Evolutionary conservation across 2,888 invertebrate species (phyloP).

Genomic region (Dolichomitus sp.): DNA sequence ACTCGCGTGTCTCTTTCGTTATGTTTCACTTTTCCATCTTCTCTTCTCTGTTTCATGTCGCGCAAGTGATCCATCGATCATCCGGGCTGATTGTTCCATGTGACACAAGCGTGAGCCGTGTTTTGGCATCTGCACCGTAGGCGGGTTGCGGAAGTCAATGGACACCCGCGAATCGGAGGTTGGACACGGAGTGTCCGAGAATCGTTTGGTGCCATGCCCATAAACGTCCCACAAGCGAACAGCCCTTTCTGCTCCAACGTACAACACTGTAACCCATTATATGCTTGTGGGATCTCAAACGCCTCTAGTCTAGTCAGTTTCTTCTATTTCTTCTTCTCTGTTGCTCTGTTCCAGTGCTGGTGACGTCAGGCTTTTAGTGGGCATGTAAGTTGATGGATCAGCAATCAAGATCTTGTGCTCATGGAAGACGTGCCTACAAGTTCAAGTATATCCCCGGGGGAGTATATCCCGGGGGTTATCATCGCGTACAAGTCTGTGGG

Average conservation of each 20-base stretch:
- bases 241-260: conserved; percentile 20
- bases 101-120: conserved; percentile 76
- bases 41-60: not conserved
- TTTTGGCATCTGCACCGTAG: conserved; percentile 82
- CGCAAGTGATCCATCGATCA: conserved; percentile 75
- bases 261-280: conserved; percentile 68
- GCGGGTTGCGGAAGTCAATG: conserved; percentile 79
- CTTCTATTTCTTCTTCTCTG: conserved; percentile 17
- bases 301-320: conserved; percentile 32
- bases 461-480: conserved; percentile 57
- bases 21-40: conserved; percentile 8
- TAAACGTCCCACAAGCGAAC: conserved; percentile 51
- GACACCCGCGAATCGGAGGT: conserved; percentile 75
- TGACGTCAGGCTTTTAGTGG: conserved; percentile 30
- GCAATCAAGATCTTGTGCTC: conserved; percentile 57
- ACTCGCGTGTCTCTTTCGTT: conserved; percentile 24
- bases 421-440: conserved; percentile 32
- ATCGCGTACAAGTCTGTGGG: conserved; percentile 3
- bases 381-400: conserved; percentile 75
- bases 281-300: conserved; percentile 53
- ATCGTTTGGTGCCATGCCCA: conserved; percentile 27
- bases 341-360: not conserved
- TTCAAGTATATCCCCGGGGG: conserved; percentile 53
- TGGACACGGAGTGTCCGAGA: conserved; percentile 66
- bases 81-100: conserved; percentile 61